Percentiles rank a stretch among this genome's conserved stretches.
Evolutionary conservation across 2,797 vertebrate genomes (phyloP).

Genomic region (Podarcis siculus): DNA sequence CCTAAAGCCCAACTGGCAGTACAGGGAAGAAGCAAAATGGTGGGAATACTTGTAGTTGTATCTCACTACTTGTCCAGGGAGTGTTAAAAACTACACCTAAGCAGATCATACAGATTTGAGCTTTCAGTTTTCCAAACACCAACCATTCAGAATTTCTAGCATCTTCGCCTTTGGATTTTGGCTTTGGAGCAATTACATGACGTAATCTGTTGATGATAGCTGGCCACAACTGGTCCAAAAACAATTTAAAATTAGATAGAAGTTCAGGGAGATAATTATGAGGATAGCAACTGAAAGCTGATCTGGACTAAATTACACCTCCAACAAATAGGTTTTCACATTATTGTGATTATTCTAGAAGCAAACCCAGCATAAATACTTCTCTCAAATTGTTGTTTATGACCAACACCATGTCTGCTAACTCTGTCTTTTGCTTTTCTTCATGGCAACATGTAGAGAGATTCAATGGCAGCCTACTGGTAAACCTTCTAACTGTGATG

Average conservation of each 20-base stretch:
- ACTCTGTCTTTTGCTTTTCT: conserved; percentile 66
- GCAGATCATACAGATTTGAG: background rate
- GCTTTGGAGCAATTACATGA: conserved; percentile 3
- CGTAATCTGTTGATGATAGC: background rate
- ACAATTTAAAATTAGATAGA: conserved; percentile 22
- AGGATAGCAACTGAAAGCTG: conserved; percentile 50
- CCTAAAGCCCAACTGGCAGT: too few relatives aligned
- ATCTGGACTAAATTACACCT: conserved; percentile 19
- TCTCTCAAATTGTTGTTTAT: conserved; percentile 57
- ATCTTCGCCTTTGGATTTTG: background rate
- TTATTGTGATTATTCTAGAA: conserved; percentile 42
- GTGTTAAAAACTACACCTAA: background rate
- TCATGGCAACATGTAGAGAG: conserved; percentile 42
- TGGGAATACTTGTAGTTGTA: background rate
- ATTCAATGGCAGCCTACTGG: background rate
- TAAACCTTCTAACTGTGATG: background rate
- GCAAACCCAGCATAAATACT: conserved; percentile 17
- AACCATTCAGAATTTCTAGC: background rate
- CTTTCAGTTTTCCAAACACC: background rate
- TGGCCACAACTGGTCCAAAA: background rate
- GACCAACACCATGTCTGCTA: conserved; percentile 62
- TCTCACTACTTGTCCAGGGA: background rate
- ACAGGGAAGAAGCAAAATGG: too few relatives aligned
- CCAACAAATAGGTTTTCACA: background rate
- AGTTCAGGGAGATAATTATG: conserved; percentile 60